phyloP scores from a whole-genome alignment of 2,888 invertebrate genomes.

The Cremastobaeus sp. region DNA sequence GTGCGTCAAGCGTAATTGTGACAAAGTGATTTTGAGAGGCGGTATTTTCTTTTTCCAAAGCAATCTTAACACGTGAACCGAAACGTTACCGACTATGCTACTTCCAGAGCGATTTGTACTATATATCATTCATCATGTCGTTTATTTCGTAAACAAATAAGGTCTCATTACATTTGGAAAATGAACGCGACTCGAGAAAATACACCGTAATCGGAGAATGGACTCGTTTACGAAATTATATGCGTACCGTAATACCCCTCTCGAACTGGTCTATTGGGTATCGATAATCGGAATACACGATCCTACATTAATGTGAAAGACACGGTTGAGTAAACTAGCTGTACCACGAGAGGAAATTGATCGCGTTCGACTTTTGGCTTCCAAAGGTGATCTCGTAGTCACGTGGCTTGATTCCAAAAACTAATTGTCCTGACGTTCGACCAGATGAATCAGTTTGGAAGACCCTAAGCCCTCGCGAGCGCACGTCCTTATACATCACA shows the following conservation, averaged over 20 bases:
- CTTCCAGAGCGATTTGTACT: constrained; percentile 14
- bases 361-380: constrained; percentile 50
- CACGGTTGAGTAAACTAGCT: constrained; percentile 70
- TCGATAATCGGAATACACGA: constrained; percentile 60
- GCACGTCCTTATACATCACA: constrained; percentile 63
- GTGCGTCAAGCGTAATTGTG: constrained; percentile 1
- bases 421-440: constrained; percentile 31
- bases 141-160: no score
- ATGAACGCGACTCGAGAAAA: no score
- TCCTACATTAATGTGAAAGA: constrained; percentile 69
- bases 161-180: no score
- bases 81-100: background rate
- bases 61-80: no score
- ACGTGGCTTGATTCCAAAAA: constrained; percentile 32
- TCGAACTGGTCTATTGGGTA: constrained; percentile 27
- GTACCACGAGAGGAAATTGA: constrained; percentile 61
- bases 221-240: background rate
- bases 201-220: background rate
- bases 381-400: constrained; percentile 31
- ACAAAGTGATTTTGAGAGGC: constrained; percentile 2
- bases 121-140: background rate
- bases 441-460: constrained; percentile 35
- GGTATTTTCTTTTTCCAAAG: constrained; percentile 7
- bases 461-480: constrained; percentile 39
- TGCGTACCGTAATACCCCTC: constrained; percentile 6